phyloP scores from a whole-genome alignment of 2,113 vertebrate genomes.

The Athene noctua region DNA sequence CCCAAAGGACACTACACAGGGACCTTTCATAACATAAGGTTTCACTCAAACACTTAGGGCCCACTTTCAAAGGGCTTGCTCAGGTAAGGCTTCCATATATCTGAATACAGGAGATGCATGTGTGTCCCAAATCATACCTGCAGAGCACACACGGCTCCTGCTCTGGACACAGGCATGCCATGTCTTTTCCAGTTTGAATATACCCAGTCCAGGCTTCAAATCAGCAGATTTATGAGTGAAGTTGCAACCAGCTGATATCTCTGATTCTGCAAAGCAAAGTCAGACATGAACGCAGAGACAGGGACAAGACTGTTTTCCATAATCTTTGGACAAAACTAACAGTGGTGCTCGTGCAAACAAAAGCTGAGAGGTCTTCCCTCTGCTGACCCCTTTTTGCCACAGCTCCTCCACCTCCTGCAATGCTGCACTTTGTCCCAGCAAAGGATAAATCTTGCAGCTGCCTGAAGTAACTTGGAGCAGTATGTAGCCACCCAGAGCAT shows the following conservation, averaged over 20 bases:
- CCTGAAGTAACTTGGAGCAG: neutral
- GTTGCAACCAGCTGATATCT: neutral
- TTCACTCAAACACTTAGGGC: neutral
- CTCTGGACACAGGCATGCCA: neutral
- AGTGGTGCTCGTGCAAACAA: neutral
- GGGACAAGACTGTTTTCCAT: neutral
- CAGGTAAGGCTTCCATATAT: neutral
- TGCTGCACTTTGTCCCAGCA: neutral
- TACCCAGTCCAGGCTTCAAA: neutral
- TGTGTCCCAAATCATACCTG: neutral
- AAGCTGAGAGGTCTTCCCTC: neutral
- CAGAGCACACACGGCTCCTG: neutral
- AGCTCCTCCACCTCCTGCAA: neutral
- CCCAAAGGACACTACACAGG: conserved; percentile 40
- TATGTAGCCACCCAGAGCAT: neutral
- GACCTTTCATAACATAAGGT: conserved; percentile 43
- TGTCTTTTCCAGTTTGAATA: neutral
- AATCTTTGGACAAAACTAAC: neutral
- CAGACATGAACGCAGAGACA: neutral
- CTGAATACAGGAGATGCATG: neutral
- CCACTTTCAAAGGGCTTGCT: neutral
- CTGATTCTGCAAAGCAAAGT: neutral
- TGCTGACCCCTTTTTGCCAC: neutral
- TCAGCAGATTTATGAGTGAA: neutral
- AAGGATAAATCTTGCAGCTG: neutral